These are phyloP conservation scores for Heliconius cydno DNA, from an alignment of 2,888 invertebrate species.

Conservation along the genomic window DNA sequence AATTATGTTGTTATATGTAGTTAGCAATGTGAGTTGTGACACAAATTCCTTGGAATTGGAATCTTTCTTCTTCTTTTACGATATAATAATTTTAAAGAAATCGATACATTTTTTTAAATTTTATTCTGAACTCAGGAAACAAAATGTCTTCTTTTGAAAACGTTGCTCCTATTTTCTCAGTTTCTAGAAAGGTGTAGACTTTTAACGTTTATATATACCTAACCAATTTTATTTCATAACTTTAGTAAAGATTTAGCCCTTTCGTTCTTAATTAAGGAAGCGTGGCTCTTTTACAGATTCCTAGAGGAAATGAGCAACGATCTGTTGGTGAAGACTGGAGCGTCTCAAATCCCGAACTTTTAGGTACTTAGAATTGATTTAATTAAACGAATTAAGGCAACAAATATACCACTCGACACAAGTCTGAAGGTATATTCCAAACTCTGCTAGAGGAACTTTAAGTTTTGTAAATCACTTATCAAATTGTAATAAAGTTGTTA, in stretches of 20 bases:
- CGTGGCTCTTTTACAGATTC: conserved; percentile 8
- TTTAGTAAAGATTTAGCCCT: conserved; percentile 9
- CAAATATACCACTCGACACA: neutral
- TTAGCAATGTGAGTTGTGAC: neutral
- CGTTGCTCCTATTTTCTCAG: too few relatives aligned
- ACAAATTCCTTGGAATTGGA: too few relatives aligned
- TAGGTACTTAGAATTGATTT: neutral
- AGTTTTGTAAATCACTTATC: neutral
- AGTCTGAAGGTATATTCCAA: neutral
- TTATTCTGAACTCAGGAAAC: too few relatives aligned
- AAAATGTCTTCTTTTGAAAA: too few relatives aligned
- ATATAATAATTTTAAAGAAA: too few relatives aligned
- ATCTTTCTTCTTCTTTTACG: too few relatives aligned
- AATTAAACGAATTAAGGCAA: neutral
- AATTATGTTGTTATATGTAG: neutral
- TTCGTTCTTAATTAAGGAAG: conserved; percentile 14
- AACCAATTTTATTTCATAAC: neutral
- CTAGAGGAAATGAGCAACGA: conserved; percentile 21
- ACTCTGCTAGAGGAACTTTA: neutral
- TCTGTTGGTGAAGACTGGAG: conserved; percentile 11
- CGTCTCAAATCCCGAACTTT: neutral
- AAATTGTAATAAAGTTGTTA: neutral
- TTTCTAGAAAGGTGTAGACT: neutral
- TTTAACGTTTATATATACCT: neutral
- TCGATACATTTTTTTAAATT: too few relatives aligned